Evolutionary conservation across 2,113 vertebrate genomes (phyloP), one percentile per base, ranked within the genome.

Genomic region (Pandion haliaetus): DNA sequence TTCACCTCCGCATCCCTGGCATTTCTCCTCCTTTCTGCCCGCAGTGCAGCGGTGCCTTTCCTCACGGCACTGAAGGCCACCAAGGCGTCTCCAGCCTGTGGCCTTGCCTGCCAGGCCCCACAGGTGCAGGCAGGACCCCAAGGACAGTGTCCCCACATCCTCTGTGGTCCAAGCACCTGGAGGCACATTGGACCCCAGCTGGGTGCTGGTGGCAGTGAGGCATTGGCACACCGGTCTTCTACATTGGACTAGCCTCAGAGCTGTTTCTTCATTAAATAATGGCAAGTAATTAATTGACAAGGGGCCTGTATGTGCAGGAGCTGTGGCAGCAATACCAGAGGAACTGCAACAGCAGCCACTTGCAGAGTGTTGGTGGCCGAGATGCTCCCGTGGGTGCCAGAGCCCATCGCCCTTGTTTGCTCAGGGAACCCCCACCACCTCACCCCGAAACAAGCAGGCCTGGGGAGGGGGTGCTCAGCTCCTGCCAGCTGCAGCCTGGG

Each of bases 381-480:
- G 42, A 8, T 6, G 32, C 25, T 50, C 31, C 72, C 8, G 8
- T 1, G 1, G 29, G 42, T 4, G 28, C 25, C 18, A 10, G 36
- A 25, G n/a, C 24, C 17, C 2, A 5, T 8, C 2, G 4, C 17
- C 20, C 31, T 21, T 21, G 15, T 24, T 31, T n/a, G 23, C 54
- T 19, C 0, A 2, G n/a, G n/a, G 26, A 42, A 2, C 10, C 19
- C 20, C 7, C 1, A 5, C 2, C 8, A 13, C 38, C 59, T 54
- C 29, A 31, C 9, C 40, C 40, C 28, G 25, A 26, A 67, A 36
- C 1, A 52, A n/a, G n/a, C n/a, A 3, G 55, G 17, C 25, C 42
- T 3, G 2, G 24, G 8, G 18, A 31, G 15, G 10, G 23, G 17
- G 13, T 31, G 20, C 38, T 40, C 34, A 47, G 45, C 54, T 69